A percentile compares a stretch with the other conserved stretches of the same genome.
These are phyloP conservation scores for Serranochromis macrocephalus DNA, from an alignment of 2,113 vertebrate species.

Conservation along the genomic window DNA sequence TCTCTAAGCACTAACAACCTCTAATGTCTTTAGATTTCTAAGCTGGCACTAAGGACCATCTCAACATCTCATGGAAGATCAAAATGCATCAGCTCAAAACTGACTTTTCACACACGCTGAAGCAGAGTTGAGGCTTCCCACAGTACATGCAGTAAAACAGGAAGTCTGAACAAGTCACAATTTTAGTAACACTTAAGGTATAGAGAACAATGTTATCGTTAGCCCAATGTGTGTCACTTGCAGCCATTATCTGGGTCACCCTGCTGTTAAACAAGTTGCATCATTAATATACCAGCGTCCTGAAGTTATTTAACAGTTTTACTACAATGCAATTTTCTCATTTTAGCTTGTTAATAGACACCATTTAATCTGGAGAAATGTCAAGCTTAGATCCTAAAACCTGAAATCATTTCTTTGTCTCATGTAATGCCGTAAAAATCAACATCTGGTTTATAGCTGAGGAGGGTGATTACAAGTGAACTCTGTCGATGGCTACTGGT, in stretches of 20 bases:
- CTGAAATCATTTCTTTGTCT: background rate
- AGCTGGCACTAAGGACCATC: background rate
- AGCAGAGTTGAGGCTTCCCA: background rate
- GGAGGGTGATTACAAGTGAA: background rate
- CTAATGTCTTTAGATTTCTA: background rate
- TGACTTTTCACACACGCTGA: background rate
- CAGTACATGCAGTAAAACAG: background rate
- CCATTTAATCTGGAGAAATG: background rate
- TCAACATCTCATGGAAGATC: background rate
- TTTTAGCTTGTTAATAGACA: background rate
- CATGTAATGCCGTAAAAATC: accelerated
- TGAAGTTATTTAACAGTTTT: background rate
- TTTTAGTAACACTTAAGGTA: background rate
- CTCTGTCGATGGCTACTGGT: accelerated
- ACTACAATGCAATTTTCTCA: background rate
- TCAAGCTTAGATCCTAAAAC: background rate
- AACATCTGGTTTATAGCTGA: background rate
- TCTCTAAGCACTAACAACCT: background rate
- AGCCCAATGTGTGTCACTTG: too few relatives aligned
- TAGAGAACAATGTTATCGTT: background rate
- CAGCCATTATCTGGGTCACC: background rate
- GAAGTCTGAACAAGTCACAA: background rate
- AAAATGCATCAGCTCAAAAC: background rate
- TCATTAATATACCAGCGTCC: background rate
- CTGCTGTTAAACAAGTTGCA: background rate